phyloP scores from a whole-genome alignment of 2,113 vertebrate species.

The Riparia riparia region DNA sequence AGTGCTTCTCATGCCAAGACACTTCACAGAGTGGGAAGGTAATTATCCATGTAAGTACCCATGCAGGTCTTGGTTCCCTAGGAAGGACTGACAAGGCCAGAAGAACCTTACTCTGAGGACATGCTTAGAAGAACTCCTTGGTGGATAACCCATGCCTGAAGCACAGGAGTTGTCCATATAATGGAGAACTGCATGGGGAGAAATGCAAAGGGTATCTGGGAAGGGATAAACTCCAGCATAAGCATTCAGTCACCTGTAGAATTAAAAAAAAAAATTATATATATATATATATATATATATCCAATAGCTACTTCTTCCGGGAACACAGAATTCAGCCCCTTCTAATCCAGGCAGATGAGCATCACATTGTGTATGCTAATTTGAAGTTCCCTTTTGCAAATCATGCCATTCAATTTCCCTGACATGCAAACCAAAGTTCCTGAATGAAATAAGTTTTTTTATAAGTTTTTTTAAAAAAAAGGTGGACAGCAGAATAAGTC shows the following conservation, averaged over 20 bases:
- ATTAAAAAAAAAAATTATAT: not conserved
- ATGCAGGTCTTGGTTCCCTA: not conserved
- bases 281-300: too few species aligned
- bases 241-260: not conserved
- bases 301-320: not conserved
- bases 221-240: not conserved
- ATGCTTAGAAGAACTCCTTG: not conserved
- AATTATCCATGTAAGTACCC: not conserved
- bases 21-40: not conserved
- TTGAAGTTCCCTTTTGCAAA: not conserved
- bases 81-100: not conserved
- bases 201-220: not conserved
- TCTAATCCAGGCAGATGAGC: not conserved
- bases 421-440: not conserved
- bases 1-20: not conserved
- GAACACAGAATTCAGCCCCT: not conserved
- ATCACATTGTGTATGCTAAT: not conserved
- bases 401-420: not conserved
- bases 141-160: not conserved
- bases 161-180: not conserved
- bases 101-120: not conserved
- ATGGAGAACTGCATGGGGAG: not conserved
- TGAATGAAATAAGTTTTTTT: not conserved
- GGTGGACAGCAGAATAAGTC: constrained; percentile 26
- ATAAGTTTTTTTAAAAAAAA: constrained; percentile 30